These are phyloP conservation scores for Sarcophaga subvicina DNA, from an alignment of 2,888 invertebrate genomes.

Conservation along the genomic window DNA sequence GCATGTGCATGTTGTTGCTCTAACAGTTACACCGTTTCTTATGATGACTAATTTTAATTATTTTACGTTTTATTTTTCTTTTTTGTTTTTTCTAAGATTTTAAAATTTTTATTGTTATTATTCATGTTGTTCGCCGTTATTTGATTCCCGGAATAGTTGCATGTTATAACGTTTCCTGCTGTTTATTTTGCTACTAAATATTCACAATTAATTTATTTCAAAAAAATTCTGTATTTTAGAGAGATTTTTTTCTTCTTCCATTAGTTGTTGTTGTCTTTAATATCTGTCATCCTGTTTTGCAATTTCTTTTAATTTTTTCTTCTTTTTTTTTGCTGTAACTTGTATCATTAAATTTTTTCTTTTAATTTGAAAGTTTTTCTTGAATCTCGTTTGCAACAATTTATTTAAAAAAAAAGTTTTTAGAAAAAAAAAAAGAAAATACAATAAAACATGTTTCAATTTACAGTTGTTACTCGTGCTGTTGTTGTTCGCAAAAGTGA, in stretches of 20 bases:
- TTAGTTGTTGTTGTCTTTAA: neutral
- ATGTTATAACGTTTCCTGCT: neutral
- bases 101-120: neutral
- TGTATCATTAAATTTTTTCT: neutral
- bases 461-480: conserved; percentile 51
- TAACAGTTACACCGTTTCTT: neutral
- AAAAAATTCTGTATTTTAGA: neutral
- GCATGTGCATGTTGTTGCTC: too few species aligned
- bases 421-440: neutral
- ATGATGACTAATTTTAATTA: neutral
- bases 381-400: conserved; percentile 49
- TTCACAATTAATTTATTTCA: too few species aligned
- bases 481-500: conserved; percentile 38
- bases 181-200: too few species aligned
- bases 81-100: neutral
- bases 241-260: neutral
- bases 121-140: neutral
- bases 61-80: neutral
- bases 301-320: neutral
- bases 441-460: conserved; percentile 61
- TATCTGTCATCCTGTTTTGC: conserved; percentile 38
- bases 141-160: neutral
- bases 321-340: neutral
- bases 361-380: conserved; percentile 49
- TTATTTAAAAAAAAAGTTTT: neutral